A percentile compares a stretch with the other conserved stretches of the same genome.
phyloP scores from a whole-genome alignment of 2,797 vertebrate genomes.

The Poeciliopsis infans region DNA sequence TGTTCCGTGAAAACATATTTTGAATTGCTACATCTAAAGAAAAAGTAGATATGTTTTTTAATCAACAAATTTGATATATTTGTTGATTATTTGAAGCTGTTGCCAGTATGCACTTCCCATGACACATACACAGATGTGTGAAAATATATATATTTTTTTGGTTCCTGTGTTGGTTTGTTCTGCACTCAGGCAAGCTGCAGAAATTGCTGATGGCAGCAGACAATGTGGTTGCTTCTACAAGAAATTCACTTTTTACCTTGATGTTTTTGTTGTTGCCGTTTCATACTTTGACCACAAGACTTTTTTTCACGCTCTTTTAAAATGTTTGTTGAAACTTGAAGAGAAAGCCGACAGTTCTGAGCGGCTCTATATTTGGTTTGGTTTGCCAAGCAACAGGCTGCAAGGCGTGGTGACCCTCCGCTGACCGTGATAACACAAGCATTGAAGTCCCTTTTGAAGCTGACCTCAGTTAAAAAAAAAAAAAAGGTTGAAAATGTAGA shows the following conservation, averaged over 20 bases:
- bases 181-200: slow-evolving; percentile 37
- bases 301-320: not conserved
- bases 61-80: not conserved
- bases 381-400: slow-evolving; percentile 28
- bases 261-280: not conserved
- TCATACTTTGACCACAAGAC: not conserved
- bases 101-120: not conserved
- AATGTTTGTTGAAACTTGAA: slow-evolving; percentile 18
- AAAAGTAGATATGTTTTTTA: slow-evolving; percentile 3
- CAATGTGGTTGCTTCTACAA: slow-evolving; percentile 3
- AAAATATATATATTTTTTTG: slow-evolving; percentile 17
- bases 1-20: not conserved
- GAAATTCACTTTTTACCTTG: not conserved
- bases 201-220: slow-evolving; percentile 8
- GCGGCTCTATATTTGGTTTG: slow-evolving; percentile 15
- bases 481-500: slow-evolving; percentile 14
- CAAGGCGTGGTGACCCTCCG: slow-evolving; percentile 19
- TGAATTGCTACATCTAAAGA: not conserved
- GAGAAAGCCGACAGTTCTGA: slow-evolving; percentile 30
- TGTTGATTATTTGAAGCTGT: not conserved
- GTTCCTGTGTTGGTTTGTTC: slow-evolving; percentile 51
- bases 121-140: slow-evolving; percentile 18
- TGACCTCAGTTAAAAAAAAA: slow-evolving; percentile 30
- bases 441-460: slow-evolving; percentile 26
- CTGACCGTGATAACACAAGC: slow-evolving; percentile 27